These are phyloP conservation scores for Chaunax sp. DNA, from an alignment of 2,797 vertebrate species.

Conservation along the genomic window DNA sequence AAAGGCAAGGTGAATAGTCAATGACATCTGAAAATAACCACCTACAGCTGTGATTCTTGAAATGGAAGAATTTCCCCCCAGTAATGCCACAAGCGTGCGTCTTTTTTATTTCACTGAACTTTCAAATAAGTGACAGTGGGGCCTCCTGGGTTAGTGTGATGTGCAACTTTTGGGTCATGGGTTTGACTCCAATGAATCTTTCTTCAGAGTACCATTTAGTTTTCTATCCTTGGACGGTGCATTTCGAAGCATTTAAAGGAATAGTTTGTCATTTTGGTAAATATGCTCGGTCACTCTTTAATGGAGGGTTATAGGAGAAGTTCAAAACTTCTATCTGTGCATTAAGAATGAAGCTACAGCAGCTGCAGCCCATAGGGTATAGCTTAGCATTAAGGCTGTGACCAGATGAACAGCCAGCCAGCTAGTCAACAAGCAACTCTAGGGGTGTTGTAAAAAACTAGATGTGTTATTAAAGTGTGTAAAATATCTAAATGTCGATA, in stretches of 20 bases:
- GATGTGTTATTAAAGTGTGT: too few species aligned
- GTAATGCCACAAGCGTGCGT: conserved; percentile 19
- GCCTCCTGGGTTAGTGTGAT: too few species aligned
- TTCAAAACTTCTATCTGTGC: too few species aligned
- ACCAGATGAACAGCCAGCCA: not conserved
- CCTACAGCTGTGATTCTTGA: conserved; percentile 58
- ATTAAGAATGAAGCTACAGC: not conserved
- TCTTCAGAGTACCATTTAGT: not conserved
- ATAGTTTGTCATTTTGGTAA: not conserved
- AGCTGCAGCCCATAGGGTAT: not conserved
- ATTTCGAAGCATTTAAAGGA: not conserved
- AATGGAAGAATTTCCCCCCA: conserved; percentile 28
- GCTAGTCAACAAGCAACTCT: not conserved
- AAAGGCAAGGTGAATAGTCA: conserved; percentile 74
- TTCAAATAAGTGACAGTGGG: conserved; percentile 9
- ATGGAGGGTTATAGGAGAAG: not conserved
- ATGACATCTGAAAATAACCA: conserved; percentile 77
- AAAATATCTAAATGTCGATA: too few species aligned
- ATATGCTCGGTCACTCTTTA: not conserved
- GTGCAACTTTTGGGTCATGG: not conserved
- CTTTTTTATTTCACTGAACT: conserved; percentile 38
- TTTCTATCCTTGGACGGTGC: not conserved
- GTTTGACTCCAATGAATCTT: not conserved
- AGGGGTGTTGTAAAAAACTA: too few species aligned
- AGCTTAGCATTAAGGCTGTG: not conserved